phyloP scores from a whole-genome alignment of 2,797 vertebrate species.

The Yasuhikotakia modesta region DNA sequence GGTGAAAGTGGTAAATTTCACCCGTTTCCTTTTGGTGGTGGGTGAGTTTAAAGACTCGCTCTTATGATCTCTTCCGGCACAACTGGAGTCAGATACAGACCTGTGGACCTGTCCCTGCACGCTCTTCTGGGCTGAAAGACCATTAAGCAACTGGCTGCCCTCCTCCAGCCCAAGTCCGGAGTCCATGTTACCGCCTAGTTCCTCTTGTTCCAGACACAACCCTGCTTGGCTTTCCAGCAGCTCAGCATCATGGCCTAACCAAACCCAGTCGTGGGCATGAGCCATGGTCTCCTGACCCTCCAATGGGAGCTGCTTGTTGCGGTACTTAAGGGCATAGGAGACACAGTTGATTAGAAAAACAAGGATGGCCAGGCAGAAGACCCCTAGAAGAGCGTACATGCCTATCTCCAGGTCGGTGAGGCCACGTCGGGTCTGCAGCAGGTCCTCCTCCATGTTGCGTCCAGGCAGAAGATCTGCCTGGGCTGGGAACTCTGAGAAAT shows the following conservation, averaged over 20 bases:
- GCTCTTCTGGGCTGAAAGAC: conserved; percentile 73
- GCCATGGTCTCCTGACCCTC: conserved; percentile 84
- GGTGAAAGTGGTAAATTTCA: conserved; percentile 93
- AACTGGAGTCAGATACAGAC: conserved; percentile 58
- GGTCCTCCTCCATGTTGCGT: conserved; percentile 76
- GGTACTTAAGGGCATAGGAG: conserved; percentile 89
- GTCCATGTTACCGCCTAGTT: conserved; percentile 78
- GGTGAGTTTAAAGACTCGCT: conserved; percentile 84
- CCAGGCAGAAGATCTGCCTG: conserved; percentile 82
- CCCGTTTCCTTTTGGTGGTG: conserved; percentile 90
- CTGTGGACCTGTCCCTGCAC: conserved; percentile 73
- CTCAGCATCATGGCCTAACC: conserved; percentile 88
- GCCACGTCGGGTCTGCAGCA: conserved; percentile 78
- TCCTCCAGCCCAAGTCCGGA: conserved; percentile 74
- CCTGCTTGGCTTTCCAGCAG: conserved; percentile 79
- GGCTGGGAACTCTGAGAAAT: conserved; percentile 87
- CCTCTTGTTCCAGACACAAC: conserved; percentile 79
- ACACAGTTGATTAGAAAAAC: conserved; percentile 96
- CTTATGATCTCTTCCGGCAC: conserved; percentile 75
- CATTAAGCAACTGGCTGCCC: conserved; percentile 82
- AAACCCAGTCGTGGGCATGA: conserved; percentile 96
- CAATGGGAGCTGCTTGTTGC: conserved; percentile 87
- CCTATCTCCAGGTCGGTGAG: conserved; percentile 93
- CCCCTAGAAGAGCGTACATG: conserved; percentile 94
- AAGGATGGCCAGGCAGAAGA: conserved; percentile 94